These are phyloP conservation scores for Poecilobothrus nobilitatus DNA, from an alignment of 2,888 invertebrate genomes.

Conservation along the genomic window DNA sequence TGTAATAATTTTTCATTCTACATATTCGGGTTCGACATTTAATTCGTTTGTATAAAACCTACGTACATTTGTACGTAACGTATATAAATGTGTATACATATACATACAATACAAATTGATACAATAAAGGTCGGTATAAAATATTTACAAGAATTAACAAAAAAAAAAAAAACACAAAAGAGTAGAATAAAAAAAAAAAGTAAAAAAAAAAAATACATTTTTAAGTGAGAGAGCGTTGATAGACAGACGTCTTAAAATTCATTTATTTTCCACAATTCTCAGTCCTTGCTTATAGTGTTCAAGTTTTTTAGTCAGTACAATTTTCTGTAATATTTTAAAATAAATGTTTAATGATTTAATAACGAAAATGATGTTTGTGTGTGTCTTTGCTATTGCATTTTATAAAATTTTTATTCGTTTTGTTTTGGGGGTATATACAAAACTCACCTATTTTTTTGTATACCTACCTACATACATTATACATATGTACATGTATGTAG, in stretches of 20 bases:
- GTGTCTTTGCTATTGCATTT: neutral
- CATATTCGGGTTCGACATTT: neutral
- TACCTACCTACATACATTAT: neutral
- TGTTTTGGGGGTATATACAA: neutral
- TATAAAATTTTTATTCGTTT: neutral
- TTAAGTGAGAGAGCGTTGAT: slow-evolving; percentile 23
- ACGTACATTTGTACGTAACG: neutral
- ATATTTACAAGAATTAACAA: slow-evolving; percentile 14
- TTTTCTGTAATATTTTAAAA: too few relatives aligned
- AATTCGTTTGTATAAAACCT: neutral
- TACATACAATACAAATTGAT: neutral
- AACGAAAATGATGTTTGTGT: too few relatives aligned
- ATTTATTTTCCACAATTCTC: slow-evolving; percentile 22
- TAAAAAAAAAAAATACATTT: too few relatives aligned
- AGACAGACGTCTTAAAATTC: slow-evolving; percentile 27
- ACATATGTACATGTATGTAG: neutral
- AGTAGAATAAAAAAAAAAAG: neutral
- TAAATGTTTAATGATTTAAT: neutral
- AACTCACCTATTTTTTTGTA: too few relatives aligned
- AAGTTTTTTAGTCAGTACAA: too few relatives aligned
- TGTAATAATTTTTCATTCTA: slow-evolving; percentile 39
- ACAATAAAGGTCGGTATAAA: slow-evolving; percentile 6
- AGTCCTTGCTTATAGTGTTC: too few relatives aligned
- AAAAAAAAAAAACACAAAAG: slow-evolving; percentile 17
- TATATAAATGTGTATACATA: neutral